A percentile compares a stretch with the other conserved stretches of the same genome.
phyloP scores from a whole-genome alignment of 1,140 invertebrate genomes.

The Potamilus streckersoni region DNA sequence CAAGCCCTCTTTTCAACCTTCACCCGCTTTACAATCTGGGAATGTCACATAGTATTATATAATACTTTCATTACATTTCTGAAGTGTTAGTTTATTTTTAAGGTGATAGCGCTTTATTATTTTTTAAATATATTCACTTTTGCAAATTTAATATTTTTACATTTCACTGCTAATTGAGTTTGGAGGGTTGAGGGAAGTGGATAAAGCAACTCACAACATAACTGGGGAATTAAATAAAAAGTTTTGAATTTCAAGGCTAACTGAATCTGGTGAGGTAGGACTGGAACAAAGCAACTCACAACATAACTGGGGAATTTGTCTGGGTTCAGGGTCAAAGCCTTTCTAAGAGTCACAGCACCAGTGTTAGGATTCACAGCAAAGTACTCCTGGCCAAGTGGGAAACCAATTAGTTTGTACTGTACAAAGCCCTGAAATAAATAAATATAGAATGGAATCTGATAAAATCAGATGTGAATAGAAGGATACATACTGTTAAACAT shows the following conservation, averaged over 20 bases:
- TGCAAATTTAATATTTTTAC: neutral
- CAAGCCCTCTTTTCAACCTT: neutral
- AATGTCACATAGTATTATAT: too few species aligned
- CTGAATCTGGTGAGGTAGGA: too few species aligned
- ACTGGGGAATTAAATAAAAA: constrained; percentile 19
- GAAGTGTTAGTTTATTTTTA: too few species aligned
- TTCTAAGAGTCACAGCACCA: constrained; percentile 18
- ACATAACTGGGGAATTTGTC: constrained; percentile 25
- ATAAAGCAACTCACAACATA: constrained; percentile 21
- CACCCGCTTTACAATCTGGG: neutral
- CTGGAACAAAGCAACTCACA: constrained; percentile 4
- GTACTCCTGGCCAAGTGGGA: constrained; percentile 20
- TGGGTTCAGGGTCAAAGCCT: constrained; percentile 10
- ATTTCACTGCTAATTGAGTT: neutral
- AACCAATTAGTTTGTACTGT: constrained; percentile 27
- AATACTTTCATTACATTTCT: too few species aligned
- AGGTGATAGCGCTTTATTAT: neutral
- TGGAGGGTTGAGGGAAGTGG: too few species aligned
- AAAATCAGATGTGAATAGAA: neutral
- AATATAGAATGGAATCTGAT: neutral
- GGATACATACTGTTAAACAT: too few species aligned
- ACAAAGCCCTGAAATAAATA: constrained; percentile 20
- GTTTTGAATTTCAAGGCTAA: too few species aligned
- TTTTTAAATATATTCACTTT: neutral
- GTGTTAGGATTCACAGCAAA: constrained; percentile 23